Evolutionary conservation across 2,113 vertebrate species (phyloP), one percentile per base, ranked within the genome.

Genomic region (Lutjanus erythropterus): DNA sequence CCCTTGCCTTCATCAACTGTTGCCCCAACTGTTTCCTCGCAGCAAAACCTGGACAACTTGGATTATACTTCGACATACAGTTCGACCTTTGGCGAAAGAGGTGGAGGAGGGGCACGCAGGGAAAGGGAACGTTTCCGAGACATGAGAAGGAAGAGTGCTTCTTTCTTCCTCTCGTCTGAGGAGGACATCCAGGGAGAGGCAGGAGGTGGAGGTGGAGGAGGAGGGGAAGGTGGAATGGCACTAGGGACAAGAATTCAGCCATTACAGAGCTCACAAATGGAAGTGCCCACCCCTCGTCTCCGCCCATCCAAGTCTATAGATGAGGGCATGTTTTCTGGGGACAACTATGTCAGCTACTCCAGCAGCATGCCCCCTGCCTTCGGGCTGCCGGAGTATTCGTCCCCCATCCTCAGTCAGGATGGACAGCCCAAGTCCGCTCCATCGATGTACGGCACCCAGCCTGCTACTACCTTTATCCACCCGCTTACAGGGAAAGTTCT

Each of bases 301-400:
- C 95, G 96, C 29, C 96, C 97, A 42, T 97, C 97, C 55, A 97
- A 97, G 23, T 97, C 97, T 85, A 97, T 98, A 41, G 97, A 97
- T 37, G 97, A 98, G 58, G 97, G 96, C 78, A 96, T 97, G 96
- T 97, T 97, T 87, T 96, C 96, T 11, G 95, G 95, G 14, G 96
- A 97, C 85, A 96, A 94, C 70, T 96, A 95, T 72, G 93, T 96
- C 60, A 94, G 95, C 70, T 95, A 96, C 68, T 92, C 92, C 44
- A 94, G 94, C 85, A 94, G 91, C 92, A 97, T 96, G 94, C 96
- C 78, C 35, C 95, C 90, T 62, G 92, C 95, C 4, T 96, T 95
- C 69, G 95, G 94, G 33, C 85, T 96, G 49, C 94, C 96, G 6
- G 95, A 95, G 81, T 96, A 96, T 59, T 95, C 95, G 6, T 95